phyloP scores from a whole-genome alignment of 2,113 vertebrate genomes.

The Syngnathus floridae region DNA sequence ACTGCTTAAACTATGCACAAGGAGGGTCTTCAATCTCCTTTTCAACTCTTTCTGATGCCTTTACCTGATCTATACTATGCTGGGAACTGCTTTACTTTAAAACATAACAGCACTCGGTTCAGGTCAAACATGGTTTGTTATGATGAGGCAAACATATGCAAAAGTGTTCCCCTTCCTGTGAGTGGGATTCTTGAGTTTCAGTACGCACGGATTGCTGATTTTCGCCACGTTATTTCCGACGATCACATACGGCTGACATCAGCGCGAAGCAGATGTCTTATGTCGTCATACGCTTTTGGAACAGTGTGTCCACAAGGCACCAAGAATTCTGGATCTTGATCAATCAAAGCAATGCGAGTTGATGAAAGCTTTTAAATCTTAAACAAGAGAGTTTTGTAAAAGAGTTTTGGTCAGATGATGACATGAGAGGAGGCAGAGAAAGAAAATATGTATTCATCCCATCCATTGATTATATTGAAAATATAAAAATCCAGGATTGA shows the following conservation, averaged over 20 bases:
- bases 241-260: constrained; percentile 5
- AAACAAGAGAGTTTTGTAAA: background rate
- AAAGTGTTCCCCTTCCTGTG: background rate
- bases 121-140: background rate
- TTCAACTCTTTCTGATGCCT: constrained; percentile 6
- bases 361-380: background rate
- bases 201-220: background rate
- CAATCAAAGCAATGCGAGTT: background rate
- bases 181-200: background rate
- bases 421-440: background rate
- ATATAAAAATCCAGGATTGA: background rate
- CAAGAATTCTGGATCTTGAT: background rate
- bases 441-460: background rate
- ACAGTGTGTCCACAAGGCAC: constrained; percentile 1
- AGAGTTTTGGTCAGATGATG: background rate
- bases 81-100: background rate
- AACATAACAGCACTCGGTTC: background rate
- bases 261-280: constrained; percentile 1
- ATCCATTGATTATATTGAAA: background rate
- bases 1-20: constrained; percentile 19
- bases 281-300: constrained; percentile 1
- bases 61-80: constrained; percentile 16
- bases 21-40: constrained; percentile 15
- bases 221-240: background rate
- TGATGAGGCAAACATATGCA: background rate